Percentiles rank a stretch among this genome's conserved stretches.
Conservation (phyloP, 2,888 invertebrate species). For the Euphydryas editha region DNA sequence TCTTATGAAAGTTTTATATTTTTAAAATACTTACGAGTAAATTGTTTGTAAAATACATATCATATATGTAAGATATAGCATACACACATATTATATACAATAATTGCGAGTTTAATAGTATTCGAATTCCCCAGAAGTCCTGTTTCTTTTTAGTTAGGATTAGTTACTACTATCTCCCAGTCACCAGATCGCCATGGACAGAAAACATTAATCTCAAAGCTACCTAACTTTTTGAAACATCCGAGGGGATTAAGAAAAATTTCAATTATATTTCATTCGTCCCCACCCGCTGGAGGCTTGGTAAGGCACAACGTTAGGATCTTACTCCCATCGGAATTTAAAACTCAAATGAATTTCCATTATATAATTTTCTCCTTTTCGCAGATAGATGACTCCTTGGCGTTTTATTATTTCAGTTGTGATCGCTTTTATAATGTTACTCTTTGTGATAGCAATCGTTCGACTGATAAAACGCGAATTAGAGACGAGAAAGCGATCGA, state of each 20-base stretch:
- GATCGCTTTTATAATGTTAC: constrained; percentile 36
- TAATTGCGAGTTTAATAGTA: too few species aligned
- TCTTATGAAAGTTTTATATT: too few species aligned
- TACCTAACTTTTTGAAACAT: constrained; percentile 46
- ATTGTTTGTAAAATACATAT: too few species aligned
- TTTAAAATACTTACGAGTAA: too few species aligned
- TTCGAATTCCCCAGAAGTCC: not conserved
- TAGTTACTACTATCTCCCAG: not conserved
- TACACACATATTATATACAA: too few species aligned
- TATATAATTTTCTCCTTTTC: constrained; percentile 65
- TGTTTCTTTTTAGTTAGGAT: not conserved
- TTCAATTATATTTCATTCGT: constrained; percentile 63
- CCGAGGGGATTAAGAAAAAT: constrained; percentile 64
- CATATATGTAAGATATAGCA: too few species aligned
- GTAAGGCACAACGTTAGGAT: constrained; percentile 52
- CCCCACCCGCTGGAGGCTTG: constrained; percentile 47
- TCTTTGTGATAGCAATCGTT: constrained; percentile 32
- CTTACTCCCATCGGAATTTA: constrained; percentile 64
- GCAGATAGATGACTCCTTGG: constrained; percentile 47
- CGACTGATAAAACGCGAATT: constrained; percentile 43
- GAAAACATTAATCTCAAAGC: constrained; percentile 36
- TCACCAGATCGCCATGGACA: constrained; percentile 9
- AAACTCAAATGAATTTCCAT: constrained; percentile 63
- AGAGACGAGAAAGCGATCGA: constrained; percentile 37
- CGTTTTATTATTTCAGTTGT: constrained; percentile 44